A percentile compares a stretch with the other conserved stretches of the same genome.
Conservation (phyloP, 2,797 vertebrate species). For the Etheostoma perlongum region DNA sequence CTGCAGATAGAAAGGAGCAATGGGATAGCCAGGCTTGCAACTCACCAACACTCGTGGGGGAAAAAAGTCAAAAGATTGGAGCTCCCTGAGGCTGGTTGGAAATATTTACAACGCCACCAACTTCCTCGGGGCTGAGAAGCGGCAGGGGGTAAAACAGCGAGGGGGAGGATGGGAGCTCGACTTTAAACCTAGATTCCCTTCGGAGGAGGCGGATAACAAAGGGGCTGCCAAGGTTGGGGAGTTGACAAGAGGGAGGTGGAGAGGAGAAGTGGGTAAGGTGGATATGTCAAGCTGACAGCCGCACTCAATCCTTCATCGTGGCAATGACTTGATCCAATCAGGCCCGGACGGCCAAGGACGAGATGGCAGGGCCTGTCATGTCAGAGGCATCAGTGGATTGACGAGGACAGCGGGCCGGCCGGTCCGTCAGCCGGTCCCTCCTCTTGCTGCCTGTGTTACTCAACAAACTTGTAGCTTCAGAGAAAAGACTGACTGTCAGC, state of each 20-base stretch:
- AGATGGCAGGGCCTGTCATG: slow-evolving; percentile 81
- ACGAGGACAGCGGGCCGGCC: slow-evolving; percentile 42
- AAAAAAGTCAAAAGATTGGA: slow-evolving; percentile 17
- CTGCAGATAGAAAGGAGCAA: slow-evolving; percentile 42
- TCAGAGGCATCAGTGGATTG: slow-evolving; percentile 71
- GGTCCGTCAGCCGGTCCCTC: slow-evolving; percentile 9
- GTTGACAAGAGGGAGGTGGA: background rate
- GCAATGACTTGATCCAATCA: slow-evolving; percentile 77
- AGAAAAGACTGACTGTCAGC: slow-evolving; percentile 52
- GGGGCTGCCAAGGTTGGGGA: slow-evolving; percentile 55
- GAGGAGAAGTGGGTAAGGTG: slow-evolving; percentile 49
- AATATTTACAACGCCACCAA: slow-evolving; percentile 53
- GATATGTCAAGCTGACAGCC: slow-evolving; percentile 74
- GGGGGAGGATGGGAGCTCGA: background rate
- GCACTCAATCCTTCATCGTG: slow-evolving; percentile 77
- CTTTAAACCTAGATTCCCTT: slow-evolving; percentile 59
- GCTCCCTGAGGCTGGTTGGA: slow-evolving; percentile 67
- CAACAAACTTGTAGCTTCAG: slow-evolving; percentile 41
- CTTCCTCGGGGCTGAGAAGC: slow-evolving; percentile 51
- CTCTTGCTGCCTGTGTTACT: slow-evolving; percentile 10
- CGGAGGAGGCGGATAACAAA: slow-evolving; percentile 51
- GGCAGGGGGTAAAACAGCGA: slow-evolving; percentile 21
- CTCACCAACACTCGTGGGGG: slow-evolving; percentile 38
- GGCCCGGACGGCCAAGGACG: slow-evolving; percentile 57
- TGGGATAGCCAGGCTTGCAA: background rate